These are phyloP conservation scores for Gymnoscopelus microlampas DNA, from an alignment of 2,797 vertebrate species.

Conservation along the genomic window DNA sequence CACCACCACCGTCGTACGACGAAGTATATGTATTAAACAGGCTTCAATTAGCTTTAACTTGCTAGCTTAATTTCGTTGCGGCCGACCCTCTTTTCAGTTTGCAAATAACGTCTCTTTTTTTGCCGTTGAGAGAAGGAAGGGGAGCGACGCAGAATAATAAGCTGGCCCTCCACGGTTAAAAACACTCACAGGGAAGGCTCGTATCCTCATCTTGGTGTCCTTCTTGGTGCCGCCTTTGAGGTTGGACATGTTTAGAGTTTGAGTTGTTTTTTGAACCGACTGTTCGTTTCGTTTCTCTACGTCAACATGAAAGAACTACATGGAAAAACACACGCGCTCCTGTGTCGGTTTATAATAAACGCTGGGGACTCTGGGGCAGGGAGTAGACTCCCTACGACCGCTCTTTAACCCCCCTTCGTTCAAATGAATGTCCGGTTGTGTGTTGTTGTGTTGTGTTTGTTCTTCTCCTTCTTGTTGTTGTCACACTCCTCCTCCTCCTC, in stretches of 20 bases:
- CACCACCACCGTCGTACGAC: no score
- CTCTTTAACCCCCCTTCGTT: constrained; percentile 44
- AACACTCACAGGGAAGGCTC: constrained; percentile 93
- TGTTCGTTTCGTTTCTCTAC: constrained; percentile 63
- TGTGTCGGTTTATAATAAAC: constrained; percentile 51
- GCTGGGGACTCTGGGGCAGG: constrained; percentile 38
- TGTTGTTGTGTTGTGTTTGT: no score
- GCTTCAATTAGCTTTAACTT: no score
- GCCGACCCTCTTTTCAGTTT: no score
- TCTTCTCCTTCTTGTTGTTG: constrained; percentile 64
- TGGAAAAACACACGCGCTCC: constrained; percentile 56
- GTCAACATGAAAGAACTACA: constrained; percentile 77
- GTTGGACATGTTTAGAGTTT: constrained; percentile 89
- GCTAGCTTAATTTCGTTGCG: no score
- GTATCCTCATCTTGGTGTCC: constrained; percentile 99
- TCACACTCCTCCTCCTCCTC: constrained; percentile 42
- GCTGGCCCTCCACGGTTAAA: no score
- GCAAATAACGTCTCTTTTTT: no score
- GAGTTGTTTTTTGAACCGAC: constrained; percentile 49
- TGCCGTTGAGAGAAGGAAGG: no score
- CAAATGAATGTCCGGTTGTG: constrained; percentile 50
- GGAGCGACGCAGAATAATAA: no score
- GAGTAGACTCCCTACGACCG: constrained; percentile 59
- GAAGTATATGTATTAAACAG: no score
- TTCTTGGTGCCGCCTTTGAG: constrained; percentile 94